Conservation (phyloP, 2,113 vertebrate species). For the Orientallactaga bullata region DNA sequence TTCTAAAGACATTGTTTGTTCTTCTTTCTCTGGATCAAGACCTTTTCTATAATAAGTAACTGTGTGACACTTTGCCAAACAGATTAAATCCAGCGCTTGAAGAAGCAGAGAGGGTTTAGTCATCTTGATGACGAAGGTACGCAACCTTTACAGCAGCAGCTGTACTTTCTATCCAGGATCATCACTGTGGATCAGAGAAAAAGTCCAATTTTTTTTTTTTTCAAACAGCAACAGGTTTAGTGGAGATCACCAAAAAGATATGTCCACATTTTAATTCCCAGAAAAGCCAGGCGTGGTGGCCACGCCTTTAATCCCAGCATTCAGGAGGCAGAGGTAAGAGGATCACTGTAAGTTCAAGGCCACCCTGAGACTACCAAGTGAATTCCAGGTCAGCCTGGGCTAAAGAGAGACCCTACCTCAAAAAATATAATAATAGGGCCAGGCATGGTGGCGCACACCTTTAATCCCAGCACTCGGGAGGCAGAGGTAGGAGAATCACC, state of each 20-base stretch:
- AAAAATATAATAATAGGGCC: too few relatives aligned
- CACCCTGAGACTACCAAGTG: too few relatives aligned
- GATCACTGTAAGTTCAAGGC: too few relatives aligned
- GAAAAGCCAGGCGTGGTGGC: too few relatives aligned
- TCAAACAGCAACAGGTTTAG: not conserved
- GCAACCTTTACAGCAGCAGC: not conserved
- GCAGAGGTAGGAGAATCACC: too few relatives aligned
- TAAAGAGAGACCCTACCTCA: too few relatives aligned
- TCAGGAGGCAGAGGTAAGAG: too few relatives aligned
- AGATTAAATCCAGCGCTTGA: not conserved
- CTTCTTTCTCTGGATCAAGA: constrained; percentile 28
- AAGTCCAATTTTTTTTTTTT: not conserved
- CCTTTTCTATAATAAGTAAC: constrained; percentile 42
- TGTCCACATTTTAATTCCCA: not conserved
- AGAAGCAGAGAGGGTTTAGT: not conserved
- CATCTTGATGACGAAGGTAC: not conserved
- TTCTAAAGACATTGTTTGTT: constrained; percentile 47
- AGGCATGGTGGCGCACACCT: too few relatives aligned
- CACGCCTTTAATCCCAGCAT: too few relatives aligned
- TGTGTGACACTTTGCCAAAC: not conserved
- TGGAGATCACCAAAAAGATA: not conserved
- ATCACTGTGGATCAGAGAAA: not conserved
- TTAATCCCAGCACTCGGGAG: too few relatives aligned
- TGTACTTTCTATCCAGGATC: not conserved
- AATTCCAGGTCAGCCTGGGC: too few relatives aligned